Evolutionary conservation across 2,888 invertebrate species (phyloP), one percentile per base, ranked within the genome.

Genomic region (Netelia melanura): DNA sequence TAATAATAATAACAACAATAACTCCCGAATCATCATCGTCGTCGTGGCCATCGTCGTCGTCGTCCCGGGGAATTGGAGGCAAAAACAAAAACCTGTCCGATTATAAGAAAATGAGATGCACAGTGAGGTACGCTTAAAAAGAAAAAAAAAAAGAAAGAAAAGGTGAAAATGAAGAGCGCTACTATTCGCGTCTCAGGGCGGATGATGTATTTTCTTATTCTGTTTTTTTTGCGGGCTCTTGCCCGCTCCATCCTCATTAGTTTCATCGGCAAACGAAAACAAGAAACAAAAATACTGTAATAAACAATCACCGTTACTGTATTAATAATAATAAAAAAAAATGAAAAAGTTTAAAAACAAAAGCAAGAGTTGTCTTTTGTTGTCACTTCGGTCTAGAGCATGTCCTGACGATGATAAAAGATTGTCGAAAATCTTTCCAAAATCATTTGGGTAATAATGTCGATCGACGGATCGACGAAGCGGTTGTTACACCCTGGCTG

Each of bases 171-270:
- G 70, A 68, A 81, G n/a, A 48, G 79, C 76, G 79, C 79, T 74
- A 75, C 62, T 71, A 89, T 90, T 89, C 90, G 88, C 89, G 81
- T 72, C 75, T 79, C 82, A 74, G 58, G n/a, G 64, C 81, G 85
- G 89, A 90, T 89, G 88, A 91, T 90, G 90, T 91, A 91, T 91
- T 91, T 91, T 91, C 91, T 91, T 91, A 91, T 91, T 91, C 91
- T 89, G 89, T 91, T 91, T 91, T 89, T 85, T 85, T 76, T 72
- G 79, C 89, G 88, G 90, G 90, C 90, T 90, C 89, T 90, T 89
- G 90, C 89, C 88, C 85, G 87, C 88, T 89, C 87, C 79, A 87
- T 90, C 88, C 89, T 87, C 86, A 91, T 92, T 88, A 89, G 89
- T 91, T 92, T 21, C 21, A 90, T 88, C 85, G 84, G 89, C 90